phyloP scores from a whole-genome alignment of 2,888 invertebrate genomes.

The Imbricaverruca yamaguchii region DNA sequence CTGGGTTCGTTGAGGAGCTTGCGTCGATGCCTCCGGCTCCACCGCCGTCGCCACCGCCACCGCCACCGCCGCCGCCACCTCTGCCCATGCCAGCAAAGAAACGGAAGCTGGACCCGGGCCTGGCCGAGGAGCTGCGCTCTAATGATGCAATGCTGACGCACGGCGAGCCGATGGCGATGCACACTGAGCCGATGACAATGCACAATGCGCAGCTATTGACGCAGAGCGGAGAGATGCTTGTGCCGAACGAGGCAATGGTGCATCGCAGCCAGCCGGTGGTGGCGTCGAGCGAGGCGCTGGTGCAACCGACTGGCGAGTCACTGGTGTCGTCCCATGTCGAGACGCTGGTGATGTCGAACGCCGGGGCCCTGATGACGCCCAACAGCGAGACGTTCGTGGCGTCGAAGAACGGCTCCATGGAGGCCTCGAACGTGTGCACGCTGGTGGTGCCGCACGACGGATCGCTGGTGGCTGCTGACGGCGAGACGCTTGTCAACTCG shows the following conservation, averaged over 20 bases:
- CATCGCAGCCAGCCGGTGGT: no score
- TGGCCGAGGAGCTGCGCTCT: slow-evolving; percentile 4
- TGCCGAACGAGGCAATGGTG: neutral
- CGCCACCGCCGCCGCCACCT: neutral
- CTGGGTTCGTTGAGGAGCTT: neutral
- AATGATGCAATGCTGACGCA: neutral
- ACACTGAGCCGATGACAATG: no score
- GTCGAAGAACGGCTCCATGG: no score
- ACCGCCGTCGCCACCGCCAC: neutral
- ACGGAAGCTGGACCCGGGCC: slow-evolving; percentile 13
- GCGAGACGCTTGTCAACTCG: no score
- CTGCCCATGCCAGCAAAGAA: slow-evolving; percentile 20
- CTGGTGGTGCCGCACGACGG: no score
- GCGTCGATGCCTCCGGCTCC: neutral
- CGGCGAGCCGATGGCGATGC: no score
- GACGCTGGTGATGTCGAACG: no score
- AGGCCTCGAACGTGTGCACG: no score
- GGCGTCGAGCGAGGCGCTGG: neutral
- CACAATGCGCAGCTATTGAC: neutral
- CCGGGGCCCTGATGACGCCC: no score
- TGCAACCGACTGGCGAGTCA: neutral
- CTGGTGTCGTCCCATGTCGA: neutral
- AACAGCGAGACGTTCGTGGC: no score
- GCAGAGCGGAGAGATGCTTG: neutral
- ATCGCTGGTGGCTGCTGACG: no score